Evolutionary conservation across 2,113 vertebrate genomes (phyloP).

Genomic region (Seriola aureovittata): DNA sequence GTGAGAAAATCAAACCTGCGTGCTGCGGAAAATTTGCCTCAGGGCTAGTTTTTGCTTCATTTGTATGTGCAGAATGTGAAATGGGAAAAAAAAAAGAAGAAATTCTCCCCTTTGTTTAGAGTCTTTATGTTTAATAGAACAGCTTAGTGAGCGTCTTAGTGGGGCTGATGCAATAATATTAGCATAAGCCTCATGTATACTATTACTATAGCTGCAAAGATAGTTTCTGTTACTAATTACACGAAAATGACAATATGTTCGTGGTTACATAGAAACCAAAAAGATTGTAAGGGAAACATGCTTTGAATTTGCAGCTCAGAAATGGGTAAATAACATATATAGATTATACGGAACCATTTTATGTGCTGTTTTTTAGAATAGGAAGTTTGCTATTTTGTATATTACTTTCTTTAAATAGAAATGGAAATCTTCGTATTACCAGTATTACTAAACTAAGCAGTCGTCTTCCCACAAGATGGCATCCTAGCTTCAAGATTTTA

Average conservation of each 20-base stretch:
- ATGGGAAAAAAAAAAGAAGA: slow-evolving; percentile 53
- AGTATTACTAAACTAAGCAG: background rate
- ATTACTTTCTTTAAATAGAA: background rate
- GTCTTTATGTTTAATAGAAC: slow-evolving; percentile 69
- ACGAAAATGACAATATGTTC: slow-evolving; percentile 41
- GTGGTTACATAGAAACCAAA: slow-evolving; percentile 16
- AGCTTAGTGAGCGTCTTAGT: slow-evolving; percentile 59
- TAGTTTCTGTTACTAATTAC: slow-evolving; percentile 48
- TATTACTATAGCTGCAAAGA: slow-evolving; percentile 34
- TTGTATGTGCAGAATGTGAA: slow-evolving; percentile 66
- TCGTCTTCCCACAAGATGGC: slow-evolving; percentile 74
- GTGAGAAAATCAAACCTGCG: slow-evolving; percentile 87
- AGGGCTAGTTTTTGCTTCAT: slow-evolving; percentile 65
- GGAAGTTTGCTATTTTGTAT: background rate
- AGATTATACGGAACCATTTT: background rate
- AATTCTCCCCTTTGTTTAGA: slow-evolving; percentile 43
- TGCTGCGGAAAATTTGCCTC: slow-evolving; percentile 70
- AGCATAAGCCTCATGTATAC: slow-evolving; percentile 55
- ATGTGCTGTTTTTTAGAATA: background rate
- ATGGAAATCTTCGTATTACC: background rate
- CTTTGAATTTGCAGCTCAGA: background rate
- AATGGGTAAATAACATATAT: background rate
- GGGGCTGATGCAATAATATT: slow-evolving; percentile 64
- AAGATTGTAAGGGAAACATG: background rate
- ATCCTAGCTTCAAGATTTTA: slow-evolving; percentile 35